These are phyloP conservation scores for Amphiduros pacificus DNA, from an alignment of 2,888 invertebrate species.

Conservation along the genomic window DNA sequence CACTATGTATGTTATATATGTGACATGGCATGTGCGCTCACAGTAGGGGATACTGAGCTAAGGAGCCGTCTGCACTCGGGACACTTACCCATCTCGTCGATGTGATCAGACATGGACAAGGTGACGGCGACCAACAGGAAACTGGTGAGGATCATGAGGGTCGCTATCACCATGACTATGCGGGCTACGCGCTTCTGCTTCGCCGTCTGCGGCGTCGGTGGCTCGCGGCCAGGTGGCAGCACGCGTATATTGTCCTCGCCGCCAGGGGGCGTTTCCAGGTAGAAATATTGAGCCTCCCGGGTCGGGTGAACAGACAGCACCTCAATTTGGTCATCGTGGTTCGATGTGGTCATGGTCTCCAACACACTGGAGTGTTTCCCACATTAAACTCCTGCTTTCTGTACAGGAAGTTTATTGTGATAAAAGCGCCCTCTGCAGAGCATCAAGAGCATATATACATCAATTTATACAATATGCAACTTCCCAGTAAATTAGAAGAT, in stretches of 20 bases:
- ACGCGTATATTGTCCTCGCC: not conserved
- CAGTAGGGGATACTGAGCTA: too few relatives aligned
- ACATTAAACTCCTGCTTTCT: too few relatives aligned
- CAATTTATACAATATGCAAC: too few relatives aligned
- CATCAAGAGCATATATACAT: too few relatives aligned
- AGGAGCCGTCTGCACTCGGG: too few relatives aligned
- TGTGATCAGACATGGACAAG: constrained; percentile 89
- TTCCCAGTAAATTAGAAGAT: too few relatives aligned
- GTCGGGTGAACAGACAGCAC: constrained; percentile 8
- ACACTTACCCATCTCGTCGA: constrained; percentile 87
- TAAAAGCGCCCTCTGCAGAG: too few relatives aligned
- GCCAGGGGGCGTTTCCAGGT: constrained; percentile 8
- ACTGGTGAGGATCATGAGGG: constrained; percentile 89
- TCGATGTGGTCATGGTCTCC: constrained; percentile 7
- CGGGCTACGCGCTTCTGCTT: constrained; percentile 29
- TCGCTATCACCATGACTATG: constrained; percentile 30
- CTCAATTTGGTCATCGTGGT: constrained; percentile 18
- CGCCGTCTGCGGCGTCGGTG: constrained; percentile 6
- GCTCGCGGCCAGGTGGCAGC: not conserved
- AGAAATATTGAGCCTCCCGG: constrained; percentile 1
- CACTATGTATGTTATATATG: too few relatives aligned
- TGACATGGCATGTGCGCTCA: too few relatives aligned
- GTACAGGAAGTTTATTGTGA: too few relatives aligned
- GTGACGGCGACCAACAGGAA: constrained; percentile 88
- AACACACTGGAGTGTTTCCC: not conserved